Evolutionary conservation across 2,113 vertebrate species (phyloP).

Genomic region (Eulemur macaco): DNA sequence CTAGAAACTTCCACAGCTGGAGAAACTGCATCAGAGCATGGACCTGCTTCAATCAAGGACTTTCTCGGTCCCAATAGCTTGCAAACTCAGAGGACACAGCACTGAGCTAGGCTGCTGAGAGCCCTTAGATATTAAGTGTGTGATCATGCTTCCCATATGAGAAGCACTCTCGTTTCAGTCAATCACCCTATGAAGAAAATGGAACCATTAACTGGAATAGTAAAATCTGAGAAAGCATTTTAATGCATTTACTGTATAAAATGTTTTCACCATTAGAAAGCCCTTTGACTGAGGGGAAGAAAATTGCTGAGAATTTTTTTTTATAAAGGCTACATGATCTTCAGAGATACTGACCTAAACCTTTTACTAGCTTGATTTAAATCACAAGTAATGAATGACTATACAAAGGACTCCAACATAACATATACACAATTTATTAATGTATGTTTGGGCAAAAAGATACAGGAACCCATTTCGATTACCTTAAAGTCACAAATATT

Average conservation of each 20-base stretch:
- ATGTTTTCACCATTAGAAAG: conserved; percentile 23
- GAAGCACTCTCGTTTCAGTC: conserved; percentile 46
- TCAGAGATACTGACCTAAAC: neutral
- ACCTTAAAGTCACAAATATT: conserved; percentile 25
- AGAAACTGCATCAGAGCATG: neutral
- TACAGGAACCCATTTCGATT: neutral
- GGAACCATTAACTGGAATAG: conserved; percentile 52
- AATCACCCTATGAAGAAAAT: conserved; percentile 53
- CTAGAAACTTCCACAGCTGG: neutral
- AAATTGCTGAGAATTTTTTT: conserved; percentile 24
- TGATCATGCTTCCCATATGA: conserved; percentile 29
- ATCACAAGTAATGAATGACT: conserved; percentile 10
- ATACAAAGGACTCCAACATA: neutral
- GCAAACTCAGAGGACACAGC: neutral
- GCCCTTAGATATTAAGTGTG: neutral
- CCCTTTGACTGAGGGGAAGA: conserved; percentile 10
- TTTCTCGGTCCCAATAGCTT: neutral
- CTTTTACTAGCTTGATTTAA: conserved; percentile 21
- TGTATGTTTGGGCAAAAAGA: neutral
- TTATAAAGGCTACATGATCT: conserved; percentile 34
- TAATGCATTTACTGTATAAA: conserved; percentile 49
- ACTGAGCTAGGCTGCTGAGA: neutral
- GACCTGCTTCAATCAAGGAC: neutral
- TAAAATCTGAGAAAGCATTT: conserved; percentile 30
- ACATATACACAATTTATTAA: neutral